A percentile compares a stretch with the other conserved stretches of the same genome.
Conservation (phyloP, 2,797 vertebrate species). For the Brachyalestes nurse region DNA sequence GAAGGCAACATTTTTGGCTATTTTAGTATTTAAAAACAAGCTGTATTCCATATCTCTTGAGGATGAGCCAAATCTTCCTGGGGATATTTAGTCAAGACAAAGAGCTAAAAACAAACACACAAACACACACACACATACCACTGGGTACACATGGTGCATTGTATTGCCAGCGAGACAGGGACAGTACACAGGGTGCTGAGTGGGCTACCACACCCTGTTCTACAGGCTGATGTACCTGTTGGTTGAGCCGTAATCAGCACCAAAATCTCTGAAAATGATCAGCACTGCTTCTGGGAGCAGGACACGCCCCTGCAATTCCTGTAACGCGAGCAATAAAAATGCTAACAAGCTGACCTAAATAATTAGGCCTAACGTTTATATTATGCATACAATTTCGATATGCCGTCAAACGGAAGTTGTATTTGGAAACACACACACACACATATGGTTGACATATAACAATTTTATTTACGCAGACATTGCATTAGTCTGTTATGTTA, state of each 20-base stretch:
- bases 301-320: not conserved
- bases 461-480: no score
- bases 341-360: not conserved
- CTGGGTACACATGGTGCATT: not conserved
- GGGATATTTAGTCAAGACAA: not conserved
- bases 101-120: constrained; percentile 1
- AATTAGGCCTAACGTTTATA: not conserved
- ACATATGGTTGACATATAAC: no score
- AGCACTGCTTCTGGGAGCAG: not conserved
- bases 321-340: not conserved
- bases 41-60: no score
- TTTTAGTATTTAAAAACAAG: not conserved
- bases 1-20: not conserved
- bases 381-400: no score
- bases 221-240: constrained; percentile 34
- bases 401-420: no score
- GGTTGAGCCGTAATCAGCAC: not conserved
- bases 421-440: no score
- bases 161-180: not conserved
- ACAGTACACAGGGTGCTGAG: not conserved
- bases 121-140: constrained; percentile 3
- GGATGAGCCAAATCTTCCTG: not conserved
- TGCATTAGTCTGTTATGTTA: no score
- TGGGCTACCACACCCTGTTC: constrained; percentile 16
- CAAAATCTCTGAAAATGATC: not conserved